A percentile compares a stretch with the other conserved stretches of the same genome.
phyloP scores from a whole-genome alignment of 2,113 vertebrate species.

The Apaloderma vittatum region DNA sequence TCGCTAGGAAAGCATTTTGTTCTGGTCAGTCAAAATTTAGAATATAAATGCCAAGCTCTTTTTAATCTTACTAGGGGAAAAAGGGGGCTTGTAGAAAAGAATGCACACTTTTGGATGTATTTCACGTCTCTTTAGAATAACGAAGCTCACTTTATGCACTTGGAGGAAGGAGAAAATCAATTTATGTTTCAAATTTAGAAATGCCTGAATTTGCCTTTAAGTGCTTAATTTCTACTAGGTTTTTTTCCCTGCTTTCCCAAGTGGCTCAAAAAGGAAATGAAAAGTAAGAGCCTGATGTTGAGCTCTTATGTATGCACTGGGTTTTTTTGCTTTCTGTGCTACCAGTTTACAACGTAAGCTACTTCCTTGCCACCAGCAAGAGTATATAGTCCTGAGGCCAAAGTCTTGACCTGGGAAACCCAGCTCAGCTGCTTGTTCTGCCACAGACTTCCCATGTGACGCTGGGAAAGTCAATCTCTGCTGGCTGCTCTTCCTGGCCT shows the following conservation, averaged over 20 bases:
- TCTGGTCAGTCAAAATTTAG: conserved; percentile 4
- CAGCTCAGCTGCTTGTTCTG: neutral
- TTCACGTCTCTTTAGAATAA: neutral
- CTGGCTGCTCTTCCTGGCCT: neutral
- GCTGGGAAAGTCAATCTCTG: neutral
- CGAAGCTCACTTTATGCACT: neutral
- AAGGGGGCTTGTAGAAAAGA: neutral
- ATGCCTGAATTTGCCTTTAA: neutral
- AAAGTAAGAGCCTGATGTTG: neutral
- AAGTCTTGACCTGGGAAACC: neutral
- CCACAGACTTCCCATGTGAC: neutral
- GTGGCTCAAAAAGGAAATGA: neutral
- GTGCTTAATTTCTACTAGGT: neutral
- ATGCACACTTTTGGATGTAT: neutral
- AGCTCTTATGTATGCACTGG: neutral
- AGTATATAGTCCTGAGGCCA: fast-evolving
- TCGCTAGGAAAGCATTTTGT: neutral
- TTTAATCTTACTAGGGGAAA: neutral
- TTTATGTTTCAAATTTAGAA: neutral
- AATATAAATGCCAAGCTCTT: neutral
- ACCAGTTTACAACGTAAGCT: neutral
- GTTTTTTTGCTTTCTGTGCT: neutral
- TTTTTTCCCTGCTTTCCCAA: neutral
- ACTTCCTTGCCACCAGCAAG: neutral
- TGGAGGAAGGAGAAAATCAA: neutral